Evolutionary conservation across 2,888 invertebrate genomes (phyloP), one percentile per base, ranked within the genome.

Genomic region (Amphimallon solstitiale): DNA sequence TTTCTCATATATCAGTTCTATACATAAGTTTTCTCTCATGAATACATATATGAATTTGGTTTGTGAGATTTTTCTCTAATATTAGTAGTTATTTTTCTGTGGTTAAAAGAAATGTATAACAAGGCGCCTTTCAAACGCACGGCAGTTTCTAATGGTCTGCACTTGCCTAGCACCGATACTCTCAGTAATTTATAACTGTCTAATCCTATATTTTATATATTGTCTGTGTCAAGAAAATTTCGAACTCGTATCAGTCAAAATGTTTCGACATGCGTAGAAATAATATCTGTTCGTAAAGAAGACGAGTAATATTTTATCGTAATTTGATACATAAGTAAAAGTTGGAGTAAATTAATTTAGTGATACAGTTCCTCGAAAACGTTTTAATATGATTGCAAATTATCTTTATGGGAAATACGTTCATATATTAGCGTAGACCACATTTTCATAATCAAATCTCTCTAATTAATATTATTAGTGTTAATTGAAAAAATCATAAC

Each of bases 1-100:
- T 59, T 43, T 23, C 43, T 59, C 56, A 29, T 43, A 59, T 59
- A 29, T 23, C 23, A n/a, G 9, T 43, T 34, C 43, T 59, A 14
- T 14, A 29, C 38, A 29, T 23, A 43, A 43, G 43, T 59, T 23
- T 45, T 14, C 14, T 43, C n/a, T 59, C 29, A 59, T 43, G 10
- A 43, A 29, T 43, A 59, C 9, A 29, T 29, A 10, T 45, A 21
- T 23, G 17, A 4, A 43, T 14, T 34, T 15, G 10, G 43, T 29
- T 5, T 6, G 17, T 29, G 38, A 59, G 19, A 7, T 4, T 56
- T 23, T 15, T 29, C 15, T 9, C 29, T 38, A 10, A 17, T n/a
- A 10, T n/a, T 21, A 35, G 15, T 51, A 51, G 6, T 7, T 12
- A 51, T 15, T 17, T 14, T 19, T 12, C 37, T 23, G 4, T n/a